Evolutionary conservation across 2,888 invertebrate species (phyloP).

Genomic region (Sphecodes monilicornis): DNA sequence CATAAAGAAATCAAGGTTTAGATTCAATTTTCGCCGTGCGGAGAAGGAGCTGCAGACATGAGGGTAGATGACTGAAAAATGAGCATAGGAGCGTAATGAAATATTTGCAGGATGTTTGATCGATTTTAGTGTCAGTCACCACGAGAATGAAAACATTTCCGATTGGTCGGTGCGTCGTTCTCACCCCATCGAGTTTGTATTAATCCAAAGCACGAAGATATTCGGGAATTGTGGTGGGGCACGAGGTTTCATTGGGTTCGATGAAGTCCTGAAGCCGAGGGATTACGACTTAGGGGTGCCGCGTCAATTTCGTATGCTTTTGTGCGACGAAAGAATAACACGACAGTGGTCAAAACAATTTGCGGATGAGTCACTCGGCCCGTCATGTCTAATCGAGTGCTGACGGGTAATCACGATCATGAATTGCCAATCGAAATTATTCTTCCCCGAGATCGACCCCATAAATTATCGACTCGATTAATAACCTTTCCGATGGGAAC

Average conservation of each 20-base stretch:
- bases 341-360: conserved; percentile 17
- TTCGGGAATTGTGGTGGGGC: conserved; percentile 2
- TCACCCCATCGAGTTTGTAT: background rate
- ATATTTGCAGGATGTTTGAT: conserved; percentile 4
- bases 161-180: background rate
- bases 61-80: background rate
- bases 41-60: background rate
- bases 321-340: conserved; percentile 6
- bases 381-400: background rate
- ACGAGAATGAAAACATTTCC: background rate
- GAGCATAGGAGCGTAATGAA: background rate
- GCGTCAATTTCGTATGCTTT: conserved; percentile 5
- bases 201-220: background rate
- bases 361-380: background rate
- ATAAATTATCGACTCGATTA: background rate
- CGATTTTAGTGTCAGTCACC: background rate
- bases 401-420: background rate
- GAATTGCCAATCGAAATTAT: conserved; percentile 2
- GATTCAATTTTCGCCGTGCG: background rate
- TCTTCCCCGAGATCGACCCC: background rate
- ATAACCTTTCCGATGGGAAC: background rate
- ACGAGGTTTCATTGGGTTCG: background rate
- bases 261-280: background rate
- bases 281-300: conserved; percentile 12
- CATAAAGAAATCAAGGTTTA: background rate